Evolutionary conservation across 1,140 invertebrate genomes (phyloP).

Genomic region (Delia radicum): DNA sequence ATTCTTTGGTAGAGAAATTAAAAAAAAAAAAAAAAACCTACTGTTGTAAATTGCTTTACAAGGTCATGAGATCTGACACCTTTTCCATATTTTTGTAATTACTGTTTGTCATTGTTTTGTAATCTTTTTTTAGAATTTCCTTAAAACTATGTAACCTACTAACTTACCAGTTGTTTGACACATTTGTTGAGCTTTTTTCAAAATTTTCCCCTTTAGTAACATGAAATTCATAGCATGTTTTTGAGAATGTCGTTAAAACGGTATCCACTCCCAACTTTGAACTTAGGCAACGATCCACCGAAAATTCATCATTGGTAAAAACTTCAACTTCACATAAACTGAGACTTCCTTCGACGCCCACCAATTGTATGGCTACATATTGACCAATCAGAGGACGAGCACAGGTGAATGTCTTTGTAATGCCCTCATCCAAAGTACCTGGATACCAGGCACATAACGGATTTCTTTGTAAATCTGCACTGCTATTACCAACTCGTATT

Average conservation of each 20-base stretch:
- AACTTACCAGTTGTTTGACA: constrained; percentile 66
- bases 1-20: no score
- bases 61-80: no score
- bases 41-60: no score
- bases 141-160: not conserved
- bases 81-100: no score
- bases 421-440: constrained; percentile 86
- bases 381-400: constrained; percentile 80
- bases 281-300: constrained; percentile 74
- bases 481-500: constrained; percentile 88
- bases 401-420: constrained; percentile 87
- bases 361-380: constrained; percentile 84
- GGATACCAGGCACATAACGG: constrained; percentile 91
- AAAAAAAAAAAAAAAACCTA: no score
- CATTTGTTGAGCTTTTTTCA: constrained; percentile 71
- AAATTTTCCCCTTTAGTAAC: constrained; percentile 79
- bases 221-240: constrained; percentile 87
- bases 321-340: constrained; percentile 90
- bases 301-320: constrained; percentile 88
- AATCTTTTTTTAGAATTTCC: no score
- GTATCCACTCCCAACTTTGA: constrained; percentile 69
- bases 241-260: constrained; percentile 76
- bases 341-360: constrained; percentile 85
- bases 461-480: constrained; percentile 79
- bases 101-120: no score